Conservation (phyloP, 2,797 vertebrate species). For the Propithecus perrieri region DNA sequence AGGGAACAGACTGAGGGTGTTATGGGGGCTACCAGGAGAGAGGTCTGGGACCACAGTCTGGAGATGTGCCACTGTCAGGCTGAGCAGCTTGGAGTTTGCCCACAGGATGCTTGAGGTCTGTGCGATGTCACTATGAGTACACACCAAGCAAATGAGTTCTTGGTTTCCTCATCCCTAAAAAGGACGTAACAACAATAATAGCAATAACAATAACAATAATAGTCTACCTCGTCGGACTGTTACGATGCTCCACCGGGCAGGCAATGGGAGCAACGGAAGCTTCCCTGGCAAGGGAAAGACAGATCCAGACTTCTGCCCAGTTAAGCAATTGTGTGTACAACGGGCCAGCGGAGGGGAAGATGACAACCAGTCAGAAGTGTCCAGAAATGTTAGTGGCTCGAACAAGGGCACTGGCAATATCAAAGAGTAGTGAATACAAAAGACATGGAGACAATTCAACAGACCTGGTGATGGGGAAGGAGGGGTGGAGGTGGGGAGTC, state of each 20-base stretch:
- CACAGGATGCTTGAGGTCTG: background rate
- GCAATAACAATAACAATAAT: too few species aligned
- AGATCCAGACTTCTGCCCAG: background rate
- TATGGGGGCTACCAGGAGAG: background rate
- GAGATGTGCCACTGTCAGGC: background rate
- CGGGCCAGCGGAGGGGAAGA: background rate
- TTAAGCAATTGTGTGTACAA: background rate
- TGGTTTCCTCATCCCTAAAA: background rate
- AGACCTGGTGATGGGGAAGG: background rate
- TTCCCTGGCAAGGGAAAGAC: background rate
- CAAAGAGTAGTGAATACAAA: background rate
- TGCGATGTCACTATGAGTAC: background rate
- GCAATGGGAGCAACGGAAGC: background rate
- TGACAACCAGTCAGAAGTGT: background rate
- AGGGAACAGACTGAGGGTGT: background rate
- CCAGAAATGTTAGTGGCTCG: background rate
- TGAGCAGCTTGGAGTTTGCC: background rate
- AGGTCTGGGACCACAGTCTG: background rate
- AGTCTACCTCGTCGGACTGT: background rate
- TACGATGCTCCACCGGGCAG: fast-evolving
- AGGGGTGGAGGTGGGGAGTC: background rate
- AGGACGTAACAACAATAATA: background rate
- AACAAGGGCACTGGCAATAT: background rate
- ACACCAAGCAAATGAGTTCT: background rate
- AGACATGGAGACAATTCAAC: background rate